Percentiles rank a stretch among this genome's conserved stretches.
Conservation (phyloP, 2,797 vertebrate species). For the Alca torda region DNA sequence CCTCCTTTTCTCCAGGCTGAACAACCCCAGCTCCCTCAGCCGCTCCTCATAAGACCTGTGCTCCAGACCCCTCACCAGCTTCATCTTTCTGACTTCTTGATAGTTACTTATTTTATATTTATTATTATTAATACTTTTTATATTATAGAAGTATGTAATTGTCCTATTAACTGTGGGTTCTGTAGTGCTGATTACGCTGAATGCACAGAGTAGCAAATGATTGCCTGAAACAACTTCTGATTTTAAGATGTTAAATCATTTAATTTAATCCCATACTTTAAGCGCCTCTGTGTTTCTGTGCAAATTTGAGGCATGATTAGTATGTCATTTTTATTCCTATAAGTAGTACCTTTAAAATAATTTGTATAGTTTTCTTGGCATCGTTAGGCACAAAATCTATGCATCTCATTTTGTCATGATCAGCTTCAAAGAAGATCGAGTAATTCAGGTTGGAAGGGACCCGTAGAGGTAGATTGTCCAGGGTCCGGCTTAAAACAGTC, state of each 20-base stretch:
- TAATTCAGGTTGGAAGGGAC: not conserved
- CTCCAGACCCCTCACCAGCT: not conserved
- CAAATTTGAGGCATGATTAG: not conserved
- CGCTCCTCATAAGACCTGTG: not conserved
- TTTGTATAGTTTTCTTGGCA: not conserved
- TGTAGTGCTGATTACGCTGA: not conserved
- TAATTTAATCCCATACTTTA: not conserved
- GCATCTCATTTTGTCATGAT: not conserved
- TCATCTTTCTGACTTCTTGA: not conserved
- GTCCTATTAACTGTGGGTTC: not conserved
- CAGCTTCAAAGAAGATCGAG: not conserved
- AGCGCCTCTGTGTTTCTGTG: not conserved
- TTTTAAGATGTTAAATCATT: not conserved
- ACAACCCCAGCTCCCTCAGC: not conserved
- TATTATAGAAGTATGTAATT: not conserved
- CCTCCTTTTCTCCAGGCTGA: not conserved
- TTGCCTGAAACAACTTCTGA: not conserved
- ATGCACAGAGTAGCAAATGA: not conserved
- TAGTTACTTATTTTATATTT: not conserved
- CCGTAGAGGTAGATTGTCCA: not conserved
- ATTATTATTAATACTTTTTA: not conserved
- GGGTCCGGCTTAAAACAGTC: not conserved
- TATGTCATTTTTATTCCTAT: not conserved
- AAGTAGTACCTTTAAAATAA: not conserved
- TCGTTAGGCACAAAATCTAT: not conserved